Conservation (phyloP, 1,140 invertebrate genomes). For the Drosophila quadrilineata region DNA sequence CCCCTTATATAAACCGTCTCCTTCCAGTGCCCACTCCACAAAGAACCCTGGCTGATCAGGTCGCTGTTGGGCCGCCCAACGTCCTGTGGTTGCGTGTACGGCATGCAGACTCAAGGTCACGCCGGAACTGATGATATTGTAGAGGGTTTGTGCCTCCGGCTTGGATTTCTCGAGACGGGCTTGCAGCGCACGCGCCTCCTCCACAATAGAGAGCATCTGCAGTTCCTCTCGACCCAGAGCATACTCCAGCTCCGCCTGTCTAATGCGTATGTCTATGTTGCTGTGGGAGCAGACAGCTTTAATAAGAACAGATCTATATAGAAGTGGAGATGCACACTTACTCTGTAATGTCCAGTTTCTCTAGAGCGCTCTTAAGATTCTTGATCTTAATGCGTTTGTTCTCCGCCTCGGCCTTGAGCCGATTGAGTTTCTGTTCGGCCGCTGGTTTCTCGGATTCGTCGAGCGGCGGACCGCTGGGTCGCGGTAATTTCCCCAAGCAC, state of each 20-base stretch:
- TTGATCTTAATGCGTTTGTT: constrained; percentile 88
- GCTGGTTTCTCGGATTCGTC: constrained; percentile 74
- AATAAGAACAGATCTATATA: constrained; percentile 6
- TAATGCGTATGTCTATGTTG: constrained; percentile 94
- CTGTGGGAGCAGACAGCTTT: constrained; percentile 81
- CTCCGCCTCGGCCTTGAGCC: constrained; percentile 86
- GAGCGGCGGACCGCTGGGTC: constrained; percentile 80
- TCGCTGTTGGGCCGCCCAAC: constrained; percentile 83
- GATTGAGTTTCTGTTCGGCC: constrained; percentile 86
- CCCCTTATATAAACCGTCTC: constrained; percentile 87
- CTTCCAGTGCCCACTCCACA: constrained; percentile 89
- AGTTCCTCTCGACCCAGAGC: constrained; percentile 93
- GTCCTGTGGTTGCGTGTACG: constrained; percentile 85
- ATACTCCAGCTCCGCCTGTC: constrained; percentile 94
- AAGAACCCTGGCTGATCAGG: constrained; percentile 85
- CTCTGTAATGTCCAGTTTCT: constrained; percentile 89
- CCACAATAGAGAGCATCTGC: constrained; percentile 90
- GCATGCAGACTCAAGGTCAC: constrained; percentile 84
- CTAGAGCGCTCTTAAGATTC: constrained; percentile 88
- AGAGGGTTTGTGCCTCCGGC: constrained; percentile 68
- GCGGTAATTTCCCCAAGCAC: constrained; percentile 76
- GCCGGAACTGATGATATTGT: constrained; percentile 76
- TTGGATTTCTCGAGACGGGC: constrained; percentile 86
- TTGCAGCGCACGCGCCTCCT: constrained; percentile 91
- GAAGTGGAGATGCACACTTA: constrained; percentile 77